phyloP scores from a whole-genome alignment of 2,113 vertebrate genomes.

The Ophthalmolycus amberensis region DNA sequence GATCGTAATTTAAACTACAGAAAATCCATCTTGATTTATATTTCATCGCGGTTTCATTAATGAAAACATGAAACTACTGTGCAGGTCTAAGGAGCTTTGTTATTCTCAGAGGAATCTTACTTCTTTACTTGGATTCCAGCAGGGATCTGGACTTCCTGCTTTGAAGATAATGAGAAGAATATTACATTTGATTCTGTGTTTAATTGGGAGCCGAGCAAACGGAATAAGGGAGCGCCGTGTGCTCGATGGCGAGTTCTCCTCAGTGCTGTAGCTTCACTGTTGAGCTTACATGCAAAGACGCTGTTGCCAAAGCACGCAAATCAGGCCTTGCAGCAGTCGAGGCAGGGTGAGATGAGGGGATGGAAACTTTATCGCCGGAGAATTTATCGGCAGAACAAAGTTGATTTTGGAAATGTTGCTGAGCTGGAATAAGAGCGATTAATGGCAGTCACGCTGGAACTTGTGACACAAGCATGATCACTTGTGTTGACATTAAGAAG shows the following conservation, averaged over 20 bases:
- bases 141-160: constrained; percentile 19
- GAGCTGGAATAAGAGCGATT: neutral
- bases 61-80: constrained; percentile 19
- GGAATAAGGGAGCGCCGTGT: neutral
- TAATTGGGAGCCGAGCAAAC: constrained; percentile 28
- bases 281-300: constrained; percentile 2
- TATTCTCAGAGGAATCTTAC: constrained; percentile 18
- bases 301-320: neutral
- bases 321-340: neutral
- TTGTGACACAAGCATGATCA: neutral
- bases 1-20: constrained; percentile 35
- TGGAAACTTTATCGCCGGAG: neutral
- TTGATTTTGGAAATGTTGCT: neutral
- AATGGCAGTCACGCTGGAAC: neutral
- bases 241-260: neutral
- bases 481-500: neutral
- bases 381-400: neutral
- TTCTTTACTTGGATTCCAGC: constrained; percentile 10
- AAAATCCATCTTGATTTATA: constrained; percentile 56
- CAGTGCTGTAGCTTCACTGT: neutral
- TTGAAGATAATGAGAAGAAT: constrained; percentile 47
- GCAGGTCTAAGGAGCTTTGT: constrained; percentile 15
- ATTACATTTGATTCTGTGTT: constrained; percentile 22
- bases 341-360: neutral
- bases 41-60: constrained; percentile 49